phyloP scores from a whole-genome alignment of 2,113 vertebrate genomes.

The Mola mola region DNA sequence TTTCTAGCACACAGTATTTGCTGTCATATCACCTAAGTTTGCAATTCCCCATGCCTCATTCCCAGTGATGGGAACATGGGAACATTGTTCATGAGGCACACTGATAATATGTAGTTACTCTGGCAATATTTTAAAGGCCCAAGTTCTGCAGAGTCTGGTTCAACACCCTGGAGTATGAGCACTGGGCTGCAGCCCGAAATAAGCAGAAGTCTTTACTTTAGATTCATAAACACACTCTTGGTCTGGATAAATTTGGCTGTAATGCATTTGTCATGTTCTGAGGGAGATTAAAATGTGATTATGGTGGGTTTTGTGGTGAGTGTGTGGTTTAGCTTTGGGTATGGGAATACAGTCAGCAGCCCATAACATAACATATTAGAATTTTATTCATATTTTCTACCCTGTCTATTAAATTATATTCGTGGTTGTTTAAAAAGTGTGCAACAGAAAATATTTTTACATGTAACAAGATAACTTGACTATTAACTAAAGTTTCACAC shows the following conservation, averaged over 20 bases:
- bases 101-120: conserved; percentile 22
- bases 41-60: conserved; percentile 25
- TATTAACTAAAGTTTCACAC: no score
- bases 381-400: conserved; percentile 16
- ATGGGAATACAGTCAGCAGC: conserved; percentile 13
- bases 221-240: conserved; percentile 16
- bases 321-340: conserved; percentile 19
- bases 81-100: conserved; percentile 29
- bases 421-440: background rate
- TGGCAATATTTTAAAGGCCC: conserved; percentile 38
- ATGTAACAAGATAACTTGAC: no score
- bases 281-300: conserved; percentile 47
- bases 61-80: conserved; percentile 52
- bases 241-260: conserved; percentile 18
- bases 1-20: no score
- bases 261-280: conserved; percentile 38
- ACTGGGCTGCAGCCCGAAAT: conserved; percentile 29
- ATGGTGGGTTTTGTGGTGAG: conserved; percentile 21
- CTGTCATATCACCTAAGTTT: no score
- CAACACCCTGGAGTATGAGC: conserved; percentile 41
- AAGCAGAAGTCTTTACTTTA: conserved; percentile 41
- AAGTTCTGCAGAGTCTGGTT: conserved; percentile 28
- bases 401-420: conserved; percentile 37
- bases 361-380: no score
- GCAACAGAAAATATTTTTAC: no score